Base-by-base conservation (phyloP, 2,113 vertebrate genomes). In the Petromus typicus region DNA sequence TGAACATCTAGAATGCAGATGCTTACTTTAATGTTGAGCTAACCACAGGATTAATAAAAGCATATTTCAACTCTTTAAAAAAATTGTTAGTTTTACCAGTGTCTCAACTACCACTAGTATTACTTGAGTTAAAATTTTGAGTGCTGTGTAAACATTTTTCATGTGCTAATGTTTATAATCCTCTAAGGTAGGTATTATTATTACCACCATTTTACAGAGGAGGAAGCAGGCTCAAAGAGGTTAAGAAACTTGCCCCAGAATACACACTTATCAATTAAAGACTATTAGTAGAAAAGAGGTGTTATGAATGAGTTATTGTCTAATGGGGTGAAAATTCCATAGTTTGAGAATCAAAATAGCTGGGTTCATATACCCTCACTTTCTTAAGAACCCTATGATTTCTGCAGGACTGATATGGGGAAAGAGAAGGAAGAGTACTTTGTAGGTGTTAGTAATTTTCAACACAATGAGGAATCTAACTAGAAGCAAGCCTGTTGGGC, bases 171-270 rank as follows among this genome's bases (percentile, higher is more conserved):
- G 57, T 94, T 88, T 96, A 80, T 73, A 91, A 69, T 85, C 34
- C 66, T 96, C 22, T 75, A 63, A 93, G 93, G 91, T 96, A 75
- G 81, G 76, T 97, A 89, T 84, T 69, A 61, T 32, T 45, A 37
- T 82, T 13, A 89, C 57, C 90, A 81, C 45, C 64, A 45, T 83
- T 95, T 96, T 87, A 84, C 10, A 95, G 83, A 92, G 67, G 89
- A 87, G 51, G 80, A 96, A 95, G 89, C 84, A 97, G 97, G 97
- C 96, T 92, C 45, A 95, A 95, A 92, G 94, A 96, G 96, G 97
- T 96, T 97, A 97, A 97, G 90, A 97, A 97, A 97, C 97, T 97
- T 97, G 97, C 97, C 97, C 95, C 97, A 91, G 95, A 96, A 96
- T 97, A 97, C 75, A 96, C 89, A 93, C 61, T 85, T 94, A 45